Base-by-base conservation (phyloP, 2,113 vertebrate genomes). In the Kobus ellipsiprymnus region DNA sequence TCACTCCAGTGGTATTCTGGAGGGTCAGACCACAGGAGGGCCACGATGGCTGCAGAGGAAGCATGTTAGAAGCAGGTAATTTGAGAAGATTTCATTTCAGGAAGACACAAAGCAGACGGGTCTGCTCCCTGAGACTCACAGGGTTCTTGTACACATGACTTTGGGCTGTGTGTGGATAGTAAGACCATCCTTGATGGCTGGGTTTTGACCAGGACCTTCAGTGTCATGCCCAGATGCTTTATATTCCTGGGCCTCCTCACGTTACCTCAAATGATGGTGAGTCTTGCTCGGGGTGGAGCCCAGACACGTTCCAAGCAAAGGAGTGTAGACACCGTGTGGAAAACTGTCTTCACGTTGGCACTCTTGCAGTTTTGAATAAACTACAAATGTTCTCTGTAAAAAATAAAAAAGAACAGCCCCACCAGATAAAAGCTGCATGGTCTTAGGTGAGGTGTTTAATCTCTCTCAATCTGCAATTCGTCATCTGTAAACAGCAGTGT, bases 161-260 rank as follows among this genome's bases (percentile, higher is more conserved):
- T 50, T 33, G 15, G 19, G 13, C n/a, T 40, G 4, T 74, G 1
- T n/a, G 33, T 40, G 2, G 30, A 30, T 55, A 16, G 36, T 82
- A 54, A 59, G 57, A 2, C 8, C 25, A 8, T 44, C 16, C n/a
- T 3, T 48, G 27, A 44, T 11, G 78, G 17, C 57, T 7, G 21
- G 55, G 23, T n/a, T 64, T 33, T 71, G 81, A 33, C n/a, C 1
- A 2, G 57, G 36, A 1, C 10, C 62, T 59, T 82, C 44, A 6
- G n/a, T 30, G 14, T 57, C 3, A 13, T 29, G 2, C 29, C 14
- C 52, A 3, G 1, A 74, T 55, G 1, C 19, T 59, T 17, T 57
- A 19, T n/a, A 25, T 10, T 27, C 36, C n/a, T 15, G 6, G n/a
- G 12, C n/a, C 7, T 44, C 0, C 25, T 60, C 52, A 1, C 11